Percentiles rank a stretch among this genome's conserved stretches.
These are phyloP conservation scores for Pycnonotus jocosus DNA, from an alignment of 2,113 vertebrate genomes.

Conservation along the genomic window DNA sequence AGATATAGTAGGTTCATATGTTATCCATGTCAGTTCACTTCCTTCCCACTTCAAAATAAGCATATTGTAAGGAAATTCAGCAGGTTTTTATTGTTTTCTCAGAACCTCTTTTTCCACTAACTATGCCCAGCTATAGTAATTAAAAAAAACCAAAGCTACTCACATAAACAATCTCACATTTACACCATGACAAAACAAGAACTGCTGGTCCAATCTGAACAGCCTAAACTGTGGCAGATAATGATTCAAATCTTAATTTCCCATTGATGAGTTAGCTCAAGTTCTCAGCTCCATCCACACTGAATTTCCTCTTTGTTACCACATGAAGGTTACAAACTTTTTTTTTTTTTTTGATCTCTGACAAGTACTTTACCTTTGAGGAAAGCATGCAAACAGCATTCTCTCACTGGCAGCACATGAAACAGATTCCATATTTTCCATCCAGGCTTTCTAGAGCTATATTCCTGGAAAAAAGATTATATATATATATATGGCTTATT, in stretches of 20 bases:
- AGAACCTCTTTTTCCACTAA: neutral
- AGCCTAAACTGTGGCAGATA: neutral
- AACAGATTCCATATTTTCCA: neutral
- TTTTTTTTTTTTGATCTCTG: neutral
- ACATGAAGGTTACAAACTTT: neutral
- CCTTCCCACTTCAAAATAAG: constrained; percentile 58
- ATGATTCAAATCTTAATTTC: neutral
- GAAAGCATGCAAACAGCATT: neutral
- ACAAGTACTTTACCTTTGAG: neutral
- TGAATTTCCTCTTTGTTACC: neutral
- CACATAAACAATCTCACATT: neutral
- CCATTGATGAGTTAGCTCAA: neutral
- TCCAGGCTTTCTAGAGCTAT: neutral
- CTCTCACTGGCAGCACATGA: neutral
- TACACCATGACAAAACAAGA: neutral
- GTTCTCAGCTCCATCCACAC: neutral
- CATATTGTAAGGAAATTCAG: constrained; percentile 25
- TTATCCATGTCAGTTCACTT: constrained; percentile 53
- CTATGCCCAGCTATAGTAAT: neutral
- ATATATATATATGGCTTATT: neutral
- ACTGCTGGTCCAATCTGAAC: neutral
- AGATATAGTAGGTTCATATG: constrained; percentile 54
- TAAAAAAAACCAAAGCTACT: neutral
- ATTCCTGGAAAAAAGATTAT: neutral
- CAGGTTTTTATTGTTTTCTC: constrained; percentile 33